Conservation (phyloP, 2,888 invertebrate genomes). For the Polydrusus tereticollis region DNA sequence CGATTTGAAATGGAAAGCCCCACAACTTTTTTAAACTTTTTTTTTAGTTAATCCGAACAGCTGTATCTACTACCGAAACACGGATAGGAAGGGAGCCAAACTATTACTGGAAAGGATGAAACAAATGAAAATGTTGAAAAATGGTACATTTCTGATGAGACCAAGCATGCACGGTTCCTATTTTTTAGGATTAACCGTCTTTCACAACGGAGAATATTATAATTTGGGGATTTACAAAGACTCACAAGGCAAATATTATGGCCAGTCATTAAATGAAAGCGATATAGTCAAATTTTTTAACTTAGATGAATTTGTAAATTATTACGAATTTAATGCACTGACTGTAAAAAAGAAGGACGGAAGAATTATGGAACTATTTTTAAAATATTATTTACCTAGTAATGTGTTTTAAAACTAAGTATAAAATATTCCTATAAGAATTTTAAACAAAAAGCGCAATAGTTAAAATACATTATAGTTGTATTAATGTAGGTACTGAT, state of each 20-base stretch:
- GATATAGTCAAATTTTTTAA: slow-evolving; percentile 51
- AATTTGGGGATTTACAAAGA: slow-evolving; percentile 53
- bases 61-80: slow-evolving; percentile 54
- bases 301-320: slow-evolving; percentile 50
- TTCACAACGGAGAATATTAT: slow-evolving; percentile 48
- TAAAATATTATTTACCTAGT: slow-evolving; percentile 1
- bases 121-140: slow-evolving; percentile 34
- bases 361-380: not conserved
- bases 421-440: no score
- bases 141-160: slow-evolving; percentile 56
- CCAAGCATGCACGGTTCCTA: slow-evolving; percentile 48
- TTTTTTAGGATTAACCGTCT: slow-evolving; percentile 52
- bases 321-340: slow-evolving; percentile 38
- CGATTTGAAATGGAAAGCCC: no score
- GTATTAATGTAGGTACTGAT: no score
- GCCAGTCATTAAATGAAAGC: not conserved
- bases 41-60: slow-evolving; percentile 51
- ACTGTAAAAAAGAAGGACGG: slow-evolving; percentile 4
- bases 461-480: no score
- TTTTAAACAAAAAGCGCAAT: no score
- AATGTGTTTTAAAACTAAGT: not conserved
- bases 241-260: slow-evolving; percentile 36
- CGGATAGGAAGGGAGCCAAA: slow-evolving; percentile 55
- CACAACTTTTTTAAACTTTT: not conserved
- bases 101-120: slow-evolving; percentile 49